Conservation (phyloP, 2,888 invertebrate genomes). For the Tetropium fuscum region DNA sequence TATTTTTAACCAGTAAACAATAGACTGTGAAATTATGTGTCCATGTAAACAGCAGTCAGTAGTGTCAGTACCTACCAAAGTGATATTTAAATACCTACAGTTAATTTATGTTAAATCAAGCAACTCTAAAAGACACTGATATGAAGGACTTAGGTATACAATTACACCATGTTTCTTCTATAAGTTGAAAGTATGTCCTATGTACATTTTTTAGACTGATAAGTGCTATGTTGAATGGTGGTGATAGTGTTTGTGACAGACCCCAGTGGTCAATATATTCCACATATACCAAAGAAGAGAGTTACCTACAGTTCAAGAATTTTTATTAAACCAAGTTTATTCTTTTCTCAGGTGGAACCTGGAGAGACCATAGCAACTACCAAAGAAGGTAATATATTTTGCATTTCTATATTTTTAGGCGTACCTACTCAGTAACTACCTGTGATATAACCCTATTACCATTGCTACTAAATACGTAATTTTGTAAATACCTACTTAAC, state of each 20-base stretch:
- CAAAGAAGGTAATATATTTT: constrained; percentile 83
- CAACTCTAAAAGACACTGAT: too few species aligned
- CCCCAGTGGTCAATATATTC: constrained; percentile 67
- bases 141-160: too few species aligned
- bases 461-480: too few species aligned
- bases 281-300: constrained; percentile 54
- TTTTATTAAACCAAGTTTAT: constrained; percentile 60
- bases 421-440: too few species aligned
- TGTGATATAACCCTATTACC: too few species aligned
- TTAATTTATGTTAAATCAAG: too few species aligned
- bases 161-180: too few species aligned
- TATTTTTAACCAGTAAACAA: constrained; percentile 12
- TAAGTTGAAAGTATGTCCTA: too few species aligned
- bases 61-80: constrained; percentile 17
- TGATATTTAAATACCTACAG: constrained; percentile 6
- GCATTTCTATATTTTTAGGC: too few species aligned
- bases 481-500: too few species aligned
- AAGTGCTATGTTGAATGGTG: constrained; percentile 70
- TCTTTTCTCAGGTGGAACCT: constrained; percentile 70
- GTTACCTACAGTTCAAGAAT: constrained; percentile 63
- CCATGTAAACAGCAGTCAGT: not conserved
- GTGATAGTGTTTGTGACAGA: constrained; percentile 75
- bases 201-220: constrained; percentile 32
- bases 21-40: constrained; percentile 22
- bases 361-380: constrained; percentile 86